Evolutionary conservation across 2,888 invertebrate genomes (phyloP).

Genomic region (Galeopsomyia nigrocyanea): DNA sequence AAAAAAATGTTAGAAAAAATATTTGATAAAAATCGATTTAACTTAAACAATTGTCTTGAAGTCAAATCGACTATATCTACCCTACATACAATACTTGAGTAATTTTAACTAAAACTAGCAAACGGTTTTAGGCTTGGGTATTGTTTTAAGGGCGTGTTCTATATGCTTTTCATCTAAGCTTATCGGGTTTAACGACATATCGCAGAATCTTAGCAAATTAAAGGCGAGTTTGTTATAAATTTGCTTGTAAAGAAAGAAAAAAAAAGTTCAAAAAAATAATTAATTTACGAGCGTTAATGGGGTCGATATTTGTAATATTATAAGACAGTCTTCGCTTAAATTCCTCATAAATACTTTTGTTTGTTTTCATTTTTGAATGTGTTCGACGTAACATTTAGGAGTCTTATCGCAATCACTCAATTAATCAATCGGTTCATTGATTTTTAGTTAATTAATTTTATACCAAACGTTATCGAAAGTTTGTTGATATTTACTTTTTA

Average conservation of each 20-base stretch:
- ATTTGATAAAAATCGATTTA: slow-evolving; percentile 25
- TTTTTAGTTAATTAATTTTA: slow-evolving; percentile 17
- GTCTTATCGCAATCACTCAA: slow-evolving; percentile 29
- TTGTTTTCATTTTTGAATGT: slow-evolving; percentile 36
- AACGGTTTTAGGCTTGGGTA: slow-evolving; percentile 51
- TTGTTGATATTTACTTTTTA: slow-evolving; percentile 24
- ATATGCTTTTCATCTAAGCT: slow-evolving; percentile 51
- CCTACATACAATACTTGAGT: too few species aligned
- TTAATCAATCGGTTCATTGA: slow-evolving; percentile 16
- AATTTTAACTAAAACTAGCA: too few species aligned
- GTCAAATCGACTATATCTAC: slow-evolving; percentile 56
- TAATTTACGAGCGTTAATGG: slow-evolving; percentile 23
- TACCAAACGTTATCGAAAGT: slow-evolving; percentile 14
- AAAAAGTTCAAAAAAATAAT: slow-evolving; percentile 32
- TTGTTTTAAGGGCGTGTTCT: neutral
- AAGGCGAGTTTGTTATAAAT: slow-evolving; percentile 34
- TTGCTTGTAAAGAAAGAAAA: slow-evolving; percentile 37
- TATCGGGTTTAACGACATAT: slow-evolving; percentile 63
- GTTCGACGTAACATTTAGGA: slow-evolving; percentile 36
- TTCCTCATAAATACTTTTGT: slow-evolving; percentile 22
- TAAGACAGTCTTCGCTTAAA: slow-evolving; percentile 38
- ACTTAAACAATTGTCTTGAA: slow-evolving; percentile 36
- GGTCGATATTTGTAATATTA: slow-evolving; percentile 30
- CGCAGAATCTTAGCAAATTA: slow-evolving; percentile 50
- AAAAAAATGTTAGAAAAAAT: slow-evolving; percentile 27